Conservation (phyloP, 2,797 vertebrate genomes). For the Halcyon smyrnensis region DNA sequence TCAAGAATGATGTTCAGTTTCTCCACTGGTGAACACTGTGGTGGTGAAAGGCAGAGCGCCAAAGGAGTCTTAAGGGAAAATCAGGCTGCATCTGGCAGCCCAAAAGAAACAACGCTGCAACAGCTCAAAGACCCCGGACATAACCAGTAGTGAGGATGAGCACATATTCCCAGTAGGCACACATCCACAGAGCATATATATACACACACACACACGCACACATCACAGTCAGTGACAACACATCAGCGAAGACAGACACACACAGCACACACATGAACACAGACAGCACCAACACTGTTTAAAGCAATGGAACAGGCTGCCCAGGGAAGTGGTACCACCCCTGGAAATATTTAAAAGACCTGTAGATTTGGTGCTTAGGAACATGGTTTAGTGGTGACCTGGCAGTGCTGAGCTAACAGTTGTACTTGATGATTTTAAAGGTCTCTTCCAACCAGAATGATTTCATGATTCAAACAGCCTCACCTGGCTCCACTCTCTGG, state of each 20-base stretch:
- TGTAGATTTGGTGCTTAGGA: not conserved
- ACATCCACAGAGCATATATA: not conserved
- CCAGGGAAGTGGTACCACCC: not conserved
- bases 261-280: not conserved
- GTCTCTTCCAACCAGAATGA: not conserved
- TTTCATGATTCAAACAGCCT: not conserved
- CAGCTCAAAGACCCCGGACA: not conserved
- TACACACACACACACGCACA: not conserved
- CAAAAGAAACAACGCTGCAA: not conserved
- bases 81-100: not conserved
- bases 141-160: not conserved
- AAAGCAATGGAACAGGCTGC: not conserved
- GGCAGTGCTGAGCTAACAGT: no score
- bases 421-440: not conserved
- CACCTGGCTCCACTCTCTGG: no score
- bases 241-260: not conserved
- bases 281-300: not conserved
- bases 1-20: not conserved
- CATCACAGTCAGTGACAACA: not conserved
- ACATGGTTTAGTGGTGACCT: no score
- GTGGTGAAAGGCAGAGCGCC: not conserved
- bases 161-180: not conserved
- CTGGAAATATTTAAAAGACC: not conserved
- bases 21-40: not conserved
- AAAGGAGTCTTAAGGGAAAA: not conserved